Evolutionary conservation across 2,888 invertebrate genomes (phyloP).

Genomic region (Eupsilia transversa): DNA sequence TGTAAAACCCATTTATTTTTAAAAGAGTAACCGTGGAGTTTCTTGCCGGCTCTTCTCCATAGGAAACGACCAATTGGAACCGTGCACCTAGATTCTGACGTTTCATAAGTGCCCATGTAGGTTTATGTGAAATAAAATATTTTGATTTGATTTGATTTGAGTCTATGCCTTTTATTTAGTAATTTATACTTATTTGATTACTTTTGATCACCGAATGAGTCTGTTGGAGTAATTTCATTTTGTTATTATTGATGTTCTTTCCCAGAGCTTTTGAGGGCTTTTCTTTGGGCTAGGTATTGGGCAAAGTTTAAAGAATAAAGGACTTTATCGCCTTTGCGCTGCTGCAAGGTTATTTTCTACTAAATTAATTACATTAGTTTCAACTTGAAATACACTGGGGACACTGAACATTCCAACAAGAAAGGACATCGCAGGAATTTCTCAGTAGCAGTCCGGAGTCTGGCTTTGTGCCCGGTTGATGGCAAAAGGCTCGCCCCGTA

Average conservation of each 20-base stretch:
- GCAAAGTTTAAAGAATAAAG: neutral
- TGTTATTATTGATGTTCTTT: constrained; percentile 41
- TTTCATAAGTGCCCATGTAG: no score
- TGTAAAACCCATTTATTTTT: no score
- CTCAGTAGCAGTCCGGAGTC: neutral
- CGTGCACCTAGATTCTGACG: no score
- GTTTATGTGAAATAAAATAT: no score
- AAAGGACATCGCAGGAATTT: neutral
- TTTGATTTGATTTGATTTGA: no score
- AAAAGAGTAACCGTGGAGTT: no score
- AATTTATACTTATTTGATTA: constrained; percentile 36
- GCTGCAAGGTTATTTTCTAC: neutral
- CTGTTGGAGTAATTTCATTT: constrained; percentile 31
- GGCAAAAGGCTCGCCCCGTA: neutral
- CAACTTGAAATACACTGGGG: neutral
- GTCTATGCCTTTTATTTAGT: neutral
- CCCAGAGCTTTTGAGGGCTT: neutral
- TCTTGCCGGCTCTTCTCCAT: no score
- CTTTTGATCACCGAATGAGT: constrained; percentile 28
- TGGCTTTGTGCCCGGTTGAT: neutral
- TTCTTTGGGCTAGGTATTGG: neutral
- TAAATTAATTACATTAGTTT: neutral
- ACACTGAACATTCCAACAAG: neutral
- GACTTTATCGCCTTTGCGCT: neutral
- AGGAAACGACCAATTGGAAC: no score